Base-by-base conservation (phyloP, 1,140 invertebrate species). In the Ceratina australensis region DNA sequence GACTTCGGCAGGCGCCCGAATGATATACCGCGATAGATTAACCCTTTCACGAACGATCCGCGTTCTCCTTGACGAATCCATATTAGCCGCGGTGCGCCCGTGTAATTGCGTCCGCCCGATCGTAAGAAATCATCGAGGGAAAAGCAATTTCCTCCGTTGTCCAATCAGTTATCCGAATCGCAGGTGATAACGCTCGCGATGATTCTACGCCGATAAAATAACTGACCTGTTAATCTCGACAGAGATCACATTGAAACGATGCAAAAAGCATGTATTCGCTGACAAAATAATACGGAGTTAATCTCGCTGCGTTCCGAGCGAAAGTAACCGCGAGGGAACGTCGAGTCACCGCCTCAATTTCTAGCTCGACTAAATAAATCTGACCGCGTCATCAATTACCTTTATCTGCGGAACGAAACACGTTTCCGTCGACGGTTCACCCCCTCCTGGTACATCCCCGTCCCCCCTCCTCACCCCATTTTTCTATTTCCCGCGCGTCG, bases 21-120 rank as follows among this genome's bases (percentile, higher is more conserved):
- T 77, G 74, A 77, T 77, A 63, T 71, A 77, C 71, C 74, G 57
- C 49, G 74, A 47, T 61, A 60, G 74, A 77, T 77, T 77, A 77
- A 77, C 74, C 67, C 57, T 71, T 77, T 69, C 67, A 76, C 74
- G 24, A 77, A 12, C 63, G 56, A 71, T 71, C 26, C 67, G 33
- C 57, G 67, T 61, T 77, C 57, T 49, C 74, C 67, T 77, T 71
- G 66, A 77, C 74, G 74, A 77, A 42, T 71, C 57, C 42, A 63
- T 59, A 28, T 33, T 50, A 50, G 42, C 20, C 16, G n/a, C 10
- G 7, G 15, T 59, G 49, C n/a, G n/a, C 16, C 20, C 2, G 50
- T 5, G 50, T 69, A 69, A 76, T 76, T 69, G 73, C 56, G 28
- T 7, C 7, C 15, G 33, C 33, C 33, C 10, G 10, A 50, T 54